Percentiles rank a stretch among this genome's conserved stretches.
phyloP scores from a whole-genome alignment of 2,113 vertebrate genomes.

The Zosterops borbonicus region DNA sequence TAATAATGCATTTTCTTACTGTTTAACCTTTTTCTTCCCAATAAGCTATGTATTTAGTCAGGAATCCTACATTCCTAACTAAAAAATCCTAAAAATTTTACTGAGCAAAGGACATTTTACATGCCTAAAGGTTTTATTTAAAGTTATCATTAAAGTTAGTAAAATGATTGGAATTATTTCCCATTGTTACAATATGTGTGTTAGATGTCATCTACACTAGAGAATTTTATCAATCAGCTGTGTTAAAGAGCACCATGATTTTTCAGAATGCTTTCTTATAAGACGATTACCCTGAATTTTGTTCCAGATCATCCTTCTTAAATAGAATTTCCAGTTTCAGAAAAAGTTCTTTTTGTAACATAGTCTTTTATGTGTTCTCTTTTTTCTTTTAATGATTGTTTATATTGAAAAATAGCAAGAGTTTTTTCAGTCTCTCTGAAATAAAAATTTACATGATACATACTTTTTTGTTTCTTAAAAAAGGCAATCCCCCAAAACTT shows the following conservation, averaged over 20 bases:
- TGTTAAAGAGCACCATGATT: neutral
- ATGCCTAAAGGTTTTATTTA: neutral
- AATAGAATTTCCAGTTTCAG: neutral
- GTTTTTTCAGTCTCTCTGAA: neutral
- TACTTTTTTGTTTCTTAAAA: neutral
- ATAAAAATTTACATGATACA: neutral
- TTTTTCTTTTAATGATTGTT: neutral
- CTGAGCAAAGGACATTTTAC: neutral
- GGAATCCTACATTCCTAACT: neutral
- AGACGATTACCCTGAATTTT: neutral
- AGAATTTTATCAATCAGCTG: neutral
- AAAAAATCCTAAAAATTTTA: neutral
- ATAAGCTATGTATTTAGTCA: neutral
- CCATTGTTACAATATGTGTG: neutral
- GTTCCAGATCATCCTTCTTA: neutral
- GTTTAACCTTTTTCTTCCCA: neutral
- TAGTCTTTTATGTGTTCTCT: neutral
- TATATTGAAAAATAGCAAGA: neutral
- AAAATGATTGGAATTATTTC: neutral
- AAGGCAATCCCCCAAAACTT: accelerated
- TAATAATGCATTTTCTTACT: neutral
- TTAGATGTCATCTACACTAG: neutral
- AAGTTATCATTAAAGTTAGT: neutral
- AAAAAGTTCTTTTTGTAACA: neutral
- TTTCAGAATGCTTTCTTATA: neutral